phyloP scores from a whole-genome alignment of 2,888 invertebrate genomes.

The Macaria liturata region DNA sequence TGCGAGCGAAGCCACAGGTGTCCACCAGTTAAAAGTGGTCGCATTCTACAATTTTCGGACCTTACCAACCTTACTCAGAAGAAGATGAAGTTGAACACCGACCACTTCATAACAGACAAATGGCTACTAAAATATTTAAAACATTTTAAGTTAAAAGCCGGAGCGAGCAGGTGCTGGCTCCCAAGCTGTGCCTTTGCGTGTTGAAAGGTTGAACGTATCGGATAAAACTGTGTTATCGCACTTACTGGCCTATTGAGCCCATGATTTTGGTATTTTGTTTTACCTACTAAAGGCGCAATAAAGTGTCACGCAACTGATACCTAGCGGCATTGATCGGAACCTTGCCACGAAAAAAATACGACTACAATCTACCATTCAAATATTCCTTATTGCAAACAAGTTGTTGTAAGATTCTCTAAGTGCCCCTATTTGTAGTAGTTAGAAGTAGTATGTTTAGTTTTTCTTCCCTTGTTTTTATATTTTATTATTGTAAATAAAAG shows the following conservation, averaged over 20 bases:
- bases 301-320: slow-evolving; percentile 45
- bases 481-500: too few species aligned
- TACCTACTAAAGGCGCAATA: slow-evolving; percentile 30
- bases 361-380: slow-evolving; percentile 8
- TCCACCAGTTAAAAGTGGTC: slow-evolving; percentile 1
- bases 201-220: slow-evolving; percentile 35
- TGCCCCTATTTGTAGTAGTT: too few species aligned
- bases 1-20: too few species aligned
- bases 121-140: slow-evolving; percentile 32
- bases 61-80: slow-evolving; percentile 4
- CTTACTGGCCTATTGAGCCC: slow-evolving; percentile 36
- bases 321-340: slow-evolving; percentile 13
- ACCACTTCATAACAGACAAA: slow-evolving; percentile 14
- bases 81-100: slow-evolving; percentile 17
- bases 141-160: slow-evolving; percentile 33
- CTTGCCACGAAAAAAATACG: slow-evolving; percentile 22
- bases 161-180: slow-evolving; percentile 31
- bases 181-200: slow-evolving; percentile 39
- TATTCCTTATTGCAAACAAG: not conserved
- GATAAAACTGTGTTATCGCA: slow-evolving; percentile 37
- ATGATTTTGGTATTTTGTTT: slow-evolving; percentile 37
- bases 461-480: too few species aligned
- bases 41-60: not conserved
- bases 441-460: too few species aligned
- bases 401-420: too few species aligned